Percentiles rank a stretch among this genome's conserved stretches.
phyloP scores from a whole-genome alignment of 53 echinoderm and acorn worm genomes.

The Paracentrotus lividus region DNA sequence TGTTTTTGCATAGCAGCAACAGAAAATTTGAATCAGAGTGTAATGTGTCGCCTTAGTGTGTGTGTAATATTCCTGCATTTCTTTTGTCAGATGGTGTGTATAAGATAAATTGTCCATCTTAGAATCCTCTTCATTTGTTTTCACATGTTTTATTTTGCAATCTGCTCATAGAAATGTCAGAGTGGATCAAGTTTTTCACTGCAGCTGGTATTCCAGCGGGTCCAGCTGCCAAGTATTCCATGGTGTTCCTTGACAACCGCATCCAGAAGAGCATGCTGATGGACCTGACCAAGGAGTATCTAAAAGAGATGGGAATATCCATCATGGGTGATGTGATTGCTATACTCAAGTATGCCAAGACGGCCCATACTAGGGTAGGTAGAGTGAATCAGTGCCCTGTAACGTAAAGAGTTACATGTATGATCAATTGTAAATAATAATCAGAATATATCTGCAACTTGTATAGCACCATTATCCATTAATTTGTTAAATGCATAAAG shows the following conservation, averaged over 20 bases:
- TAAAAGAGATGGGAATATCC: slow-evolving; percentile 95
- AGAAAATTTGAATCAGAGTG: no score
- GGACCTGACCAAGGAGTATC: slow-evolving; percentile 97
- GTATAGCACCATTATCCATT: no score
- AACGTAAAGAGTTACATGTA: no score
- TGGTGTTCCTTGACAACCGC: slow-evolving; percentile 95
- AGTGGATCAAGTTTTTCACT: slow-evolving; percentile 98
- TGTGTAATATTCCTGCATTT: no score
- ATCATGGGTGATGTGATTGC: slow-evolving; percentile 99
- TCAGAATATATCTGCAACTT: no score
- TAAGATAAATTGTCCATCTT: no score
- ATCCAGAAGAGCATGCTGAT: slow-evolving; percentile 96
- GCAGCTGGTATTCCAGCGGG: slow-evolving; percentile 94
- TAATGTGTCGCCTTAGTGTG: no score
- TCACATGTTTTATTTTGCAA: background rate
- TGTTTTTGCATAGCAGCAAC: no score
- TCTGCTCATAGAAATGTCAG: slow-evolving; percentile 91
- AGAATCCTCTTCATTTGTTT: no score
- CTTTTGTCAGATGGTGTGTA: no score
- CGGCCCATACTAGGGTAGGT: slow-evolving; percentile 88
- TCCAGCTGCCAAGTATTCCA: slow-evolving; percentile 92
- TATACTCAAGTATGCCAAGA: slow-evolving; percentile 96
- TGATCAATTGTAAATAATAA: no score
- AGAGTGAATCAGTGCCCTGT: background rate
- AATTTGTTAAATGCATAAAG: no score